Conservation (phyloP, 2,888 invertebrate genomes). For the Heliconius sara region DNA sequence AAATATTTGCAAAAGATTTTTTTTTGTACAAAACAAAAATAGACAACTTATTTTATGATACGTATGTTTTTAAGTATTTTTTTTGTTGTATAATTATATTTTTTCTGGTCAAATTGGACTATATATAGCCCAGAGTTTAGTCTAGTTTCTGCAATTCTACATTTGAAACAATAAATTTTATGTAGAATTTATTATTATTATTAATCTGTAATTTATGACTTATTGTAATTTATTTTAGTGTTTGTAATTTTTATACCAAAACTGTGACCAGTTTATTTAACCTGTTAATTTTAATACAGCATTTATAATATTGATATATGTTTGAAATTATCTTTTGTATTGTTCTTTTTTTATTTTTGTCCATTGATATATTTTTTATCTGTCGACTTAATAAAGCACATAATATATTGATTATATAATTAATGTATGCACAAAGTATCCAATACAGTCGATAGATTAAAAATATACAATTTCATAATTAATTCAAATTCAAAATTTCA, state of each 20-base stretch:
- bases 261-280: constrained; percentile 65
- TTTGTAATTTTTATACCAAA: constrained; percentile 67
- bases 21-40: background rate
- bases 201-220: constrained; percentile 26
- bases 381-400: background rate
- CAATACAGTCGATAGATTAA: background rate
- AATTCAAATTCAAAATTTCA: background rate
- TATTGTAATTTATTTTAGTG: constrained; percentile 30
- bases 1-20: background rate
- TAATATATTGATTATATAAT: background rate
- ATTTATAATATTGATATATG: constrained; percentile 44
- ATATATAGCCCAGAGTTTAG: background rate
- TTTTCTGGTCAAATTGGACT: background rate
- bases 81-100: background rate
- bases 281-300: constrained; percentile 23
- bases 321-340: constrained; percentile 44
- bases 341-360: background rate
- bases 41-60: too few species aligned
- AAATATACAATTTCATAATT: constrained; percentile 19
- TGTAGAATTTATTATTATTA: constrained; percentile 25
- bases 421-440: constrained; percentile 1
- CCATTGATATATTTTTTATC: constrained; percentile 2
- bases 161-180: constrained; percentile 34
- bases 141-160: constrained; percentile 43
- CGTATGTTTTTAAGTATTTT: too few species aligned